Percentiles rank a stretch among this genome's conserved stretches.
Conservation (phyloP, 2,888 invertebrate genomes). For the Seira ritae region DNA sequence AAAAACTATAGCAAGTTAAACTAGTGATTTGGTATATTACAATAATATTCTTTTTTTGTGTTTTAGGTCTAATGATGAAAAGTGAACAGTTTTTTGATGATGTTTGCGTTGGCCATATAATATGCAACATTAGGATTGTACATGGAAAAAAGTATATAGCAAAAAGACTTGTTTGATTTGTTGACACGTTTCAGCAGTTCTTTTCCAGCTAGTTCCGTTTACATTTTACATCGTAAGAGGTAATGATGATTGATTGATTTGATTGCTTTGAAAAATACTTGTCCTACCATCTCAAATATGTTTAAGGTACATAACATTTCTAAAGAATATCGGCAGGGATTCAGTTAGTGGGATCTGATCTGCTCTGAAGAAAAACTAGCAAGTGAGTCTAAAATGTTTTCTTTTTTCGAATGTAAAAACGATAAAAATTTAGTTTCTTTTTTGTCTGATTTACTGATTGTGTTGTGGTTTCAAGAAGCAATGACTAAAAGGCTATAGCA, state of each 20-base stretch:
- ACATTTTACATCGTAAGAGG: conserved; percentile 5
- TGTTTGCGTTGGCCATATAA: conserved; percentile 23
- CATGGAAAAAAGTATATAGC: conserved; percentile 7
- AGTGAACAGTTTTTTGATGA: conserved; percentile 17
- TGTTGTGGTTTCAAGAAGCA: neutral
- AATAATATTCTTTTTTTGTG: neutral
- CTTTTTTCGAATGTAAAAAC: conserved; percentile 2
- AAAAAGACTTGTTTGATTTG: conserved; percentile 19
- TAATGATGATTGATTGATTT: conserved; percentile 17
- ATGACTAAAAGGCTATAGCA: conserved; percentile 1
- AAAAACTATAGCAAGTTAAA: neutral
- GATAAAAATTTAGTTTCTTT: conserved; percentile 8
- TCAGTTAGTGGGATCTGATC: neutral
- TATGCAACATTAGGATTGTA: conserved; percentile 10
- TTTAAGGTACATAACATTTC: conserved; percentile 17
- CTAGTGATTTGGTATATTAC: conserved; percentile 3
- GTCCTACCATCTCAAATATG: neutral
- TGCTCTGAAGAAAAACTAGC: too few relatives aligned
- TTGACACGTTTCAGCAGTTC: conserved; percentile 22
- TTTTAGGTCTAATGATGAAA: neutral
- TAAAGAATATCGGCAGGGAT: neutral
- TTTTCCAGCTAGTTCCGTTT: conserved; percentile 3
- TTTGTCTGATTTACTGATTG: neutral
- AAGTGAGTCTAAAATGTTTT: neutral
- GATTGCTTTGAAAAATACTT: conserved; percentile 23